These are phyloP conservation scores for Bombus superbus DNA, from an alignment of 1,140 invertebrate genomes.

Conservation along the genomic window DNA sequence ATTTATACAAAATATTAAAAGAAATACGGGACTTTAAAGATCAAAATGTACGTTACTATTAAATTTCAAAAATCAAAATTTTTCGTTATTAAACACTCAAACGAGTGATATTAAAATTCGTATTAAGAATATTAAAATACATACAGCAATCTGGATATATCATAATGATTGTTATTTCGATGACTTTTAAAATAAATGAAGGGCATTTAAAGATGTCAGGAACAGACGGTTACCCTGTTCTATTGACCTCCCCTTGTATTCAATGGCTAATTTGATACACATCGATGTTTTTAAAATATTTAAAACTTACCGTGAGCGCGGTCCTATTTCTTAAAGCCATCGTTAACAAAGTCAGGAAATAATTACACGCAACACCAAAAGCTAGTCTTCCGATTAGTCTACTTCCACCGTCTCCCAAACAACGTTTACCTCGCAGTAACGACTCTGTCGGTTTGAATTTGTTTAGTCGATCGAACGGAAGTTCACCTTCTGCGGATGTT, in stretches of 20 bases:
- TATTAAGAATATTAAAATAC: not conserved
- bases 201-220: constrained; percentile 68
- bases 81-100: not conserved
- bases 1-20: not conserved
- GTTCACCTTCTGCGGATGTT: constrained; percentile 36
- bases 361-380: constrained; percentile 2
- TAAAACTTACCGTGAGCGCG: constrained; percentile 68
- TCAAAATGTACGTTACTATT: not conserved
- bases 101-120: not conserved
- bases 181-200: constrained; percentile 12
- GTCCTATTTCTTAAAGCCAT: constrained; percentile 76
- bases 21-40: not conserved
- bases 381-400: constrained; percentile 19
- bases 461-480: constrained; percentile 64
- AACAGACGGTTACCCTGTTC: constrained; percentile 42
- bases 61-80: not conserved
- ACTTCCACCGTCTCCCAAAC: constrained; percentile 37
- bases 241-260: constrained; percentile 8
- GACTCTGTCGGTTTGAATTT: constrained; percentile 75
- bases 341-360: constrained; percentile 21
- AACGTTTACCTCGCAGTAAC: constrained; percentile 63
- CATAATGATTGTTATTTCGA: not conserved
- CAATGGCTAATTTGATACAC: not conserved
- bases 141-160: not conserved
- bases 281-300: not conserved